Evolutionary conservation across 1,140 invertebrate species (phyloP).

Genomic region (Drosophila tsacasi): DNA sequence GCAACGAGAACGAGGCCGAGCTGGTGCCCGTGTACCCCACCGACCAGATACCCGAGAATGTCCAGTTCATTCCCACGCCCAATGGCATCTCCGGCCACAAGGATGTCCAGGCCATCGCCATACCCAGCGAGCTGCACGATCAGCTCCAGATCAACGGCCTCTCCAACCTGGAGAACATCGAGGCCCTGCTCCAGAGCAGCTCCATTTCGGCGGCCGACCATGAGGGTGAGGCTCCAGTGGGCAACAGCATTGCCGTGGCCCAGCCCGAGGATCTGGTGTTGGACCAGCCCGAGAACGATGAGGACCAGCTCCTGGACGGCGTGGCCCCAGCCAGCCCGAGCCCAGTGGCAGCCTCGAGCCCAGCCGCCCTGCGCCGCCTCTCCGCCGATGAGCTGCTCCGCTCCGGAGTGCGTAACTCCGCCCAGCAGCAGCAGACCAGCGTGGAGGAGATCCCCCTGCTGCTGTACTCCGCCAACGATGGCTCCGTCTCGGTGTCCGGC

Average conservation of each 20-base stretch:
- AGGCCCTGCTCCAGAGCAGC: conserved; percentile 71
- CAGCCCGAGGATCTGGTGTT: conserved; percentile 68
- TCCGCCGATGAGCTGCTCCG: conserved; percentile 65
- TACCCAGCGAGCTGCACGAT: conserved; percentile 77
- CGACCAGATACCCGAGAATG: conserved; percentile 78
- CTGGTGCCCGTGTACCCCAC: conserved; percentile 81
- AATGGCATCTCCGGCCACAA: conserved; percentile 82
- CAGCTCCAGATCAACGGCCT: conserved; percentile 77
- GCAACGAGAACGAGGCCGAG: conserved; percentile 81
- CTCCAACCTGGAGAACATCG: conserved; percentile 79
- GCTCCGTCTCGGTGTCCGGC: conserved; percentile 13
- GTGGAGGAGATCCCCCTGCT: conserved; percentile 80
- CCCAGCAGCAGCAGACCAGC: conserved; percentile 66
- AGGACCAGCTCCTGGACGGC: conserved; percentile 69
- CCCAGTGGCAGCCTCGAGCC: not conserved
- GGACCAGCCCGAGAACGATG: conserved; percentile 72
- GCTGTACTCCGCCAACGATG: conserved; percentile 76
- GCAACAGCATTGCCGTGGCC: conserved; percentile 69
- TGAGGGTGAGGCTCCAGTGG: conserved; percentile 41
- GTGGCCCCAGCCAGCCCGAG: not conserved
- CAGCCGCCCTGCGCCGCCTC: conserved; percentile 51
- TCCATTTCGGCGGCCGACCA: conserved; percentile 47
- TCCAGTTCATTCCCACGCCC: conserved; percentile 80
- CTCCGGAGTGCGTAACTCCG: conserved; percentile 63
- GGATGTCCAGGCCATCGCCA: conserved; percentile 81